phyloP scores from a whole-genome alignment of 2,113 vertebrate genomes.

The Lophochroa leadbeateri region DNA sequence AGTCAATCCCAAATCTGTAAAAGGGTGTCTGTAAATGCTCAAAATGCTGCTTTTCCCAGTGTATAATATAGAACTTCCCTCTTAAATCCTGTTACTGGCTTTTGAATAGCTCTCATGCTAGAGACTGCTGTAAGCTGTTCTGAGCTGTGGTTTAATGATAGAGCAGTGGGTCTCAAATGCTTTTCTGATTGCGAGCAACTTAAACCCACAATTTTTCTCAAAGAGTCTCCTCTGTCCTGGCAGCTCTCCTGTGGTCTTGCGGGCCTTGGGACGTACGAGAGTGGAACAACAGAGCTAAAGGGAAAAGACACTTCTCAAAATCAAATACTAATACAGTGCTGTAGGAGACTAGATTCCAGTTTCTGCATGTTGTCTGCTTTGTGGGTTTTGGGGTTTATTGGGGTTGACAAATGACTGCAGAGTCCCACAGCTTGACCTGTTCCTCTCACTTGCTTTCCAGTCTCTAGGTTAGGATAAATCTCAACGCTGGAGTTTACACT shows the following conservation, averaged over 20 bases:
- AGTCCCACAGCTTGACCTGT: not conserved
- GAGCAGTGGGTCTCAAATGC: not conserved
- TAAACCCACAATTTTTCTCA: not conserved
- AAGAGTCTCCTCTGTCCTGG: not conserved
- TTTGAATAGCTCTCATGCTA: not conserved
- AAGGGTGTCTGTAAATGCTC: not conserved
- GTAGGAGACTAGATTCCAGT: not conserved
- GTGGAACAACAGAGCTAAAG: not conserved
- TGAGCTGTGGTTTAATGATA: not conserved
- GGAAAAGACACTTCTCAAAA: not conserved
- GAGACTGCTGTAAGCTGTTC: not conserved
- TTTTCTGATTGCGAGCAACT: not conserved
- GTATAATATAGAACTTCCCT: not conserved
- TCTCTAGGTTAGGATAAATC: not conserved
- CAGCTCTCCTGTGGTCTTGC: not conserved
- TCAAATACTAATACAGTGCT: not conserved
- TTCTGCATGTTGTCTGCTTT: not conserved
- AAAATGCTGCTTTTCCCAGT: not conserved
- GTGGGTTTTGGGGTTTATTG: not conserved
- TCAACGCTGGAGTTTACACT: not conserved
- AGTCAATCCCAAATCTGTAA: not conserved
- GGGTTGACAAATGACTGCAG: not conserved
- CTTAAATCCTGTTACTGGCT: not conserved
- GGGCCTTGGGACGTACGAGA: not conserved
- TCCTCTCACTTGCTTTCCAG: not conserved